Evolutionary conservation across 2,888 invertebrate species (phyloP).

Genomic region (Ctena decussata): DNA sequence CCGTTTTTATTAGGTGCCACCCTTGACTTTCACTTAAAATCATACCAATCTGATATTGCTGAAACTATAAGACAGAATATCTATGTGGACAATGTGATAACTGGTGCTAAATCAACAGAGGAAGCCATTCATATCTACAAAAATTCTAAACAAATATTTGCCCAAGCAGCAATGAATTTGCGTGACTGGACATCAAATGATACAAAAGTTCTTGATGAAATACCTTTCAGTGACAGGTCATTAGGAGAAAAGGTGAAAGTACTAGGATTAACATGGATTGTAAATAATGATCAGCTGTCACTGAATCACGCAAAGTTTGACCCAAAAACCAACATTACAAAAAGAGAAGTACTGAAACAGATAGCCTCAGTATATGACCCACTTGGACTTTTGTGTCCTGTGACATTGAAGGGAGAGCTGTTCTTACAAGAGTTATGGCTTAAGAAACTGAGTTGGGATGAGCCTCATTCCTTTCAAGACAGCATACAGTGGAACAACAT

Average conservation of each 20-base stretch:
- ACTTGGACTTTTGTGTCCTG: no score
- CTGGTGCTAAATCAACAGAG: no score
- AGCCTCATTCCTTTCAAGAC: background rate
- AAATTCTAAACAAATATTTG: background rate
- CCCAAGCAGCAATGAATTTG: conserved; percentile 19
- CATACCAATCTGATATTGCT: background rate
- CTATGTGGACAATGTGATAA: conserved; percentile 1
- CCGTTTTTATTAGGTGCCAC: background rate
- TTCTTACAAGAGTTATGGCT: background rate
- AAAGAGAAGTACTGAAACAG: no score
- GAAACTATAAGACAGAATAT: background rate
- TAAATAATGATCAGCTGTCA: no score
- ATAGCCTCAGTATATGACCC: no score
- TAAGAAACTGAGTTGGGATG: background rate
- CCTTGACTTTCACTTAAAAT: background rate
- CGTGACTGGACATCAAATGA: conserved; percentile 20
- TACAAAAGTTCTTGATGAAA: background rate
- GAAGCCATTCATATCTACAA: background rate
- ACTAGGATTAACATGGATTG: conserved; percentile 14
- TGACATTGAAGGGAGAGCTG: background rate
- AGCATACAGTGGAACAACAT: background rate
- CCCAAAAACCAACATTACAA: no score
- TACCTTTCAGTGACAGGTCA: background rate
- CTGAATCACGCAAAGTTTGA: no score
- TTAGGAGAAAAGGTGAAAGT: background rate